Evolutionary conservation across 2,888 invertebrate genomes (phyloP), one percentile per base, ranked within the genome.

Genomic region (Drosophila barbarae): DNA sequence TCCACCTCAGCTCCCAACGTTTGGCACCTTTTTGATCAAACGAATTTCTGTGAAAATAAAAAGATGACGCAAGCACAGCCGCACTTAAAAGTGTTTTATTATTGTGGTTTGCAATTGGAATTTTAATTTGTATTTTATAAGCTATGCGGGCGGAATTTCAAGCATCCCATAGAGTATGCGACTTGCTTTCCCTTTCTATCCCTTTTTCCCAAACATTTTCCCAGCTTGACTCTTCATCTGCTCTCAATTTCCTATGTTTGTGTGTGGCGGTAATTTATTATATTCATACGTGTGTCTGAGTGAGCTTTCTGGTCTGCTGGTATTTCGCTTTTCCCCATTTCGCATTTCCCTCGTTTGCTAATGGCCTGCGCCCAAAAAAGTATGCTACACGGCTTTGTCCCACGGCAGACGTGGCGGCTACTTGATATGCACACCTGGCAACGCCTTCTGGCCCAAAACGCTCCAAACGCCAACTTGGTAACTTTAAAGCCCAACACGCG

Each of bases 41-140:
- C 12, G 23, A 59, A 50, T 61, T 41, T 58, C 23, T 42, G 21
- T 12, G 47, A 15, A 18, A 21, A 32, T n/a, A 28, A 15, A 39
- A 51, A 38, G 9, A 28, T 30, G 41, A 32, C 26, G n/a, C 44
- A 6, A 21, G 8, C 12, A 18, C 28, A 18, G 50, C 75, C 76
- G 36, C 26, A 23, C 75, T 82, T 74, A 70, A 83, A 78, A 78
- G 76, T 81, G 81, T 80, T 84, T 83, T 83, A 77, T 74, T 79
- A 77, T 80, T 73, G 75, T 61, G 75, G 80, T 73, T 77, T 82
- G 73, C 78, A 73, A 77, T 74, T 77, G 80, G 83, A 83, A 83
- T 83, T 83, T 83, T 82, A 84, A 83, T 83, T 83, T 78, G 70
- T 76, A 84, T 83, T 84, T 84, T 73, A 84, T 83, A 83, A 76